Evolutionary conservation across 2,797 vertebrate genomes (phyloP), one percentile per base, ranked within the genome.

Genomic region (Todus mexicanus): DNA sequence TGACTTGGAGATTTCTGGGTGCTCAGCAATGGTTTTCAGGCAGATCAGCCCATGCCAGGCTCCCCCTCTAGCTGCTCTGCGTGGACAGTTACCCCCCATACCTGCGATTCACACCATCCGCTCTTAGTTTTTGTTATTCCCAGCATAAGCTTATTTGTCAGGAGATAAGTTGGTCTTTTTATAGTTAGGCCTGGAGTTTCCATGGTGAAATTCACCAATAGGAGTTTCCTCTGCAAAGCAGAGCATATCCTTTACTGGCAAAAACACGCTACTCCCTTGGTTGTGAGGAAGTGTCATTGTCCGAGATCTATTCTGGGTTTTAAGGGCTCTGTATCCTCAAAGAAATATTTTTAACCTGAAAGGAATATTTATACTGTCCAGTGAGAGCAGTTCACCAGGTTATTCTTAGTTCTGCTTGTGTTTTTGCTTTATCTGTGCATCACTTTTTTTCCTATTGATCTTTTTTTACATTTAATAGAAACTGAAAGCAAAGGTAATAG

Each of bases 281-380:
- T 45, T 74, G 51, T 87, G 79, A 92, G 92, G 94, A 94, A 89
- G 81, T 48, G 38, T 84, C 71, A 78, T 92, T 93, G 92, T 87
- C 85, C 4, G 0, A 81, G 61, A 64, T 70, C 95, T 92, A 87
- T 95, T 96, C 84, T 92, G 45, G 78, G 84, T 72, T 83, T 89
- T 78, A 92, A 95, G 60, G 37, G 64, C 38, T 91, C 80, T 3
- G 2, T 73, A 89, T 93, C 77, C 91, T 95, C 89, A 84, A 92
- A 94, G 42, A 94, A 81, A 61, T 95, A 96, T 94, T 96, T 96
- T 95, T 96, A 96, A 91, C 87, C 77, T 90, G 56, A 90, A 95
- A 79, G 68, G 19, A 82, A 50, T 95, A 94, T 94, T 96, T 95
- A 91, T 95, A 92, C 42, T 92, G 65, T 57, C 92, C 87, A 90